Evolutionary conservation across 2,797 vertebrate species (phyloP).

Genomic region (Micromesistius poutassou): DNA sequence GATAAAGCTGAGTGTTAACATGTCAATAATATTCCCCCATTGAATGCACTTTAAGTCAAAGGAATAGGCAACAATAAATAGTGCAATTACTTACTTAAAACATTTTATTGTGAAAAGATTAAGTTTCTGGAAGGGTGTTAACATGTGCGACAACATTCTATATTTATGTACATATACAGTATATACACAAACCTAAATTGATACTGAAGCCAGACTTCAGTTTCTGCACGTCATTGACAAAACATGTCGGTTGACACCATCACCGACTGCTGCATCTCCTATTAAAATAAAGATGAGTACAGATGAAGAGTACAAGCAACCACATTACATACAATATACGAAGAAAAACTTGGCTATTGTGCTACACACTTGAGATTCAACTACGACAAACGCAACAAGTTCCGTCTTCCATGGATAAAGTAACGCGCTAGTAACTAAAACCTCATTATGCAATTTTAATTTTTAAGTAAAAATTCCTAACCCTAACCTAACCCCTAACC

Average conservation of each 20-base stretch:
- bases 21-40: too few relatives aligned
- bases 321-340: neutral
- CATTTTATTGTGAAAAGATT: too few relatives aligned
- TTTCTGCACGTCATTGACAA: slow-evolving; percentile 13
- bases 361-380: neutral
- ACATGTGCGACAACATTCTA: neutral
- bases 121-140: too few relatives aligned
- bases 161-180: neutral
- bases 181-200: slow-evolving; percentile 5
- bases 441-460: neutral
- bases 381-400: neutral
- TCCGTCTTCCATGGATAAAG: neutral
- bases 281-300: neutral
- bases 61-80: too few relatives aligned
- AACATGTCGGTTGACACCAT: slow-evolving; percentile 7
- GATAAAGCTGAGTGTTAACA: too few relatives aligned
- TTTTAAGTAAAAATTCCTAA: too few relatives aligned
- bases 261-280: slow-evolving; percentile 10
- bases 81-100: too few relatives aligned
- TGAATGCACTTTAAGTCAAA: too few relatives aligned
- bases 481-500: too few relatives aligned
- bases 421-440: neutral
- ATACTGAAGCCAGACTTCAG: slow-evolving; percentile 11
- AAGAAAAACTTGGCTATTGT: slow-evolving; percentile 5
- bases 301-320: neutral